Base-by-base conservation (phyloP, 2,113 vertebrate species). In the Vulpes lagopus region DNA sequence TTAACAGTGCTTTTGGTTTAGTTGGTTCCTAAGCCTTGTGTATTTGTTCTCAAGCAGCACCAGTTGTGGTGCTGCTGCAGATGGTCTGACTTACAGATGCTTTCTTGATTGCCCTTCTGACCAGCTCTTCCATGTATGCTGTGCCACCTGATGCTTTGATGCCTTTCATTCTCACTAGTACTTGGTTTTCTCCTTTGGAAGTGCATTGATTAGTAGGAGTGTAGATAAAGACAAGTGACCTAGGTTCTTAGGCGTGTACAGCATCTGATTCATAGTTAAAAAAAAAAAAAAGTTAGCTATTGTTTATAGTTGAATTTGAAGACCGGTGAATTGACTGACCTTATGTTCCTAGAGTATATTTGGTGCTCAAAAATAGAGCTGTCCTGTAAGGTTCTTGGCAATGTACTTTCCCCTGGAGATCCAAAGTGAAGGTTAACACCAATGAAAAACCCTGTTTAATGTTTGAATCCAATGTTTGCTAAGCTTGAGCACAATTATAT, bases 171-270 rank as follows among this genome's bases (percentile, higher is more conserved):
- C 35, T 92, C 49, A 10, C 32, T 90, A 43, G 23, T 30, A 53
- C 79, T 95, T 94, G n/a, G 8, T 94, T 94, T 95, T 95, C 38
- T 93, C n/a, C 55, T 96, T 74, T 67, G 62, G 35, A 53, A 92
- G 60, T 15, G 20, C 92, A 57, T 23, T 88, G 30, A 85, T 80
- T 94, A 10, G 30, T 94, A 10, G 30, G 64, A 20, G 15, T 96
- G 22, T 53, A 91, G 82, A 14, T 95, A 76, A 94, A 90, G 59
- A 83, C 30, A 82, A 12, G 59, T 89, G 73, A 38, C 64, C 78
- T 69, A 32, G 32, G n/a, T 92, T 74, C 69, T 64, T 95, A 30
- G 2, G 23, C 89, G 8, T 83, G 32, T 12, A 92, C 11, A 57
- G 55, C 7, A 32, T 97, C n/a, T 27, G 22, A 49, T 71, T 43